Conservation (phyloP, 1,140 invertebrate genomes). For the Brachionus angularis region DNA sequence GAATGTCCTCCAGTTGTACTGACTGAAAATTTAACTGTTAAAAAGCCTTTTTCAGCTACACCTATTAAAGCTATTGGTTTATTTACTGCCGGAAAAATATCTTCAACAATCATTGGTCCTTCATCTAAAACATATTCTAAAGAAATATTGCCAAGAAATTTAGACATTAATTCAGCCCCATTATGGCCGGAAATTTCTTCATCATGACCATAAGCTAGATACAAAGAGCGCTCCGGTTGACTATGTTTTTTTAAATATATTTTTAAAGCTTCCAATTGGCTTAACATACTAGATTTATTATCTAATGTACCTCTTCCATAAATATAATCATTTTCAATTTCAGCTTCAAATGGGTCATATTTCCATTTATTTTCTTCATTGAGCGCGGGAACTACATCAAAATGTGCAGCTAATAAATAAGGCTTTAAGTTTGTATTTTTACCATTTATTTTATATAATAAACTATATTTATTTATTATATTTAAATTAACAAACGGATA, state of each 20-base stretch:
- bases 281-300: conserved; percentile 26
- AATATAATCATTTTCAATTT: conserved; percentile 59
- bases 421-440: conserved; percentile 56
- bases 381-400: conserved; percentile 64
- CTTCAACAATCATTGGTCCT: conserved; percentile 58
- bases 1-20: conserved; percentile 61
- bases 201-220: conserved; percentile 65
- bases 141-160: background rate
- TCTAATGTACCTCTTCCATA: conserved; percentile 58
- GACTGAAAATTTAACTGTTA: conserved; percentile 58
- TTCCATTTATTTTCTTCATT: conserved; percentile 56
- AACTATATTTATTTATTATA: conserved; percentile 60
- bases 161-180: conserved; percentile 4
- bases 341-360: conserved; percentile 60
- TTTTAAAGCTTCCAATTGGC: background rate
- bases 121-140: conserved; percentile 63
- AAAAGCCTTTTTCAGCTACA: conserved; percentile 62
- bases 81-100: conserved; percentile 56
- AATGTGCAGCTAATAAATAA: conserved; percentile 61
- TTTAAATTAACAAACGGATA: conserved; percentile 22
- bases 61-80: conserved; percentile 59
- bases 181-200: conserved; percentile 60
- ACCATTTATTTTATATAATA: conserved; percentile 59
- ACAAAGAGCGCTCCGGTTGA: conserved; percentile 60
- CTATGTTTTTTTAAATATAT: conserved; percentile 50